Conservation (phyloP, 2,797 vertebrate species). For the Epinephelus awoara region DNA sequence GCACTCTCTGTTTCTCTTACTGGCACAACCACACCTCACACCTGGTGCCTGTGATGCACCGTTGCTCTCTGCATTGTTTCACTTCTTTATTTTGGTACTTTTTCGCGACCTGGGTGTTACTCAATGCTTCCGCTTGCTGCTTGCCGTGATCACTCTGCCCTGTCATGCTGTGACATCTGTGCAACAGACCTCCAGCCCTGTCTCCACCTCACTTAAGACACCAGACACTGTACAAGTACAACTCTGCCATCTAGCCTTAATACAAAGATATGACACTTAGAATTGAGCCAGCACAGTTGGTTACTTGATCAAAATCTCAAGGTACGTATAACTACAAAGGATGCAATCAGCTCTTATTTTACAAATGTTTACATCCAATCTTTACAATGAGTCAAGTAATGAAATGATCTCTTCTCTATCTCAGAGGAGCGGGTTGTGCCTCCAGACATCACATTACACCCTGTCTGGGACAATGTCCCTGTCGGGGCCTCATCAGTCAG, state of each 20-base stretch:
- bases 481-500: constrained; percentile 36
- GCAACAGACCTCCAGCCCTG: constrained; percentile 44
- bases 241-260: constrained; percentile 50
- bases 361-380: not conserved
- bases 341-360: not conserved
- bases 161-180: constrained; percentile 63
- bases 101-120: constrained; percentile 60
- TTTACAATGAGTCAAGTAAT: not conserved
- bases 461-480: constrained; percentile 45
- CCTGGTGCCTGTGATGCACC: constrained; percentile 71
- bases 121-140: constrained; percentile 67
- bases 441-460: constrained; percentile 71
- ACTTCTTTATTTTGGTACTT: constrained; percentile 69
- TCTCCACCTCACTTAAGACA: constrained; percentile 34
- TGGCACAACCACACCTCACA: constrained; percentile 63
- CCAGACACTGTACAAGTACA: constrained; percentile 35
- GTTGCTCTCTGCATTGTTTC: constrained; percentile 65
- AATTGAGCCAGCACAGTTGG: not conserved
- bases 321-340: constrained; percentile 50
- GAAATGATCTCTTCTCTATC: constrained; percentile 38
- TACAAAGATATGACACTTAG: constrained; percentile 37
- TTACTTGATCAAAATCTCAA: constrained; percentile 26
- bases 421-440: not conserved
- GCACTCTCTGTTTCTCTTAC: constrained; percentile 48
- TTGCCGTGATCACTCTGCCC: constrained; percentile 52